Evolutionary conservation across 2,888 invertebrate genomes (phyloP).

Genomic region (Rhodophaea formosa): DNA sequence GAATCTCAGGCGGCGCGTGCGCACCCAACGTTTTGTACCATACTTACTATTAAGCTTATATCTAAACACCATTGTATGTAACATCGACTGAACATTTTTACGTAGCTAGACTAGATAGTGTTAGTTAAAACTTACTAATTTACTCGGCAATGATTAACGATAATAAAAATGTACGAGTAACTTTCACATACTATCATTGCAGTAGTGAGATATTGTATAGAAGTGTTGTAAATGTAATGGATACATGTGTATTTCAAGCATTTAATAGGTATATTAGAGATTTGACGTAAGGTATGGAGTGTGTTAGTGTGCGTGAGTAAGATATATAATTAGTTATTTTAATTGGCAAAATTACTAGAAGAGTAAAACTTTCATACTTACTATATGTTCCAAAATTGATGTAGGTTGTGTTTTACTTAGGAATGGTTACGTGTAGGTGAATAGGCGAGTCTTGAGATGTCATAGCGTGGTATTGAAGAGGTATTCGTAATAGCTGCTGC

Average conservation of each 20-base stretch:
- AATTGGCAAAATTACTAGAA: conserved; percentile 42
- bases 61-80: conserved; percentile 77
- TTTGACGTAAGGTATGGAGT: conserved; percentile 54
- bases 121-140: conserved; percentile 51
- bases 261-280: conserved; percentile 68
- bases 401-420: conserved; percentile 42
- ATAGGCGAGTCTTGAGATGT: neutral
- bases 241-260: conserved; percentile 70
- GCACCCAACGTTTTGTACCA: conserved; percentile 40
- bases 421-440: conserved; percentile 23
- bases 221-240: conserved; percentile 55
- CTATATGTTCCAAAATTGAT: conserved; percentile 53
- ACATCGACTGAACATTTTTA: conserved; percentile 80
- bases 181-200: conserved; percentile 47
- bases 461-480: neutral
- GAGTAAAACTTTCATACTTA: conserved; percentile 34
- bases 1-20: conserved; percentile 41
- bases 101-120: conserved; percentile 67
- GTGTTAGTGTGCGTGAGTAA: conserved; percentile 70
- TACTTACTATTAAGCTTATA: conserved; percentile 51
- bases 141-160: conserved; percentile 46
- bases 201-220: conserved; percentile 66
- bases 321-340: conserved; percentile 36
- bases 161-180: conserved; percentile 36
- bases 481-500: neutral